A percentile compares a stretch with the other conserved stretches of the same genome.
Conservation (phyloP, 1,140 invertebrate genomes). For the Bilobella aurantiaca region DNA sequence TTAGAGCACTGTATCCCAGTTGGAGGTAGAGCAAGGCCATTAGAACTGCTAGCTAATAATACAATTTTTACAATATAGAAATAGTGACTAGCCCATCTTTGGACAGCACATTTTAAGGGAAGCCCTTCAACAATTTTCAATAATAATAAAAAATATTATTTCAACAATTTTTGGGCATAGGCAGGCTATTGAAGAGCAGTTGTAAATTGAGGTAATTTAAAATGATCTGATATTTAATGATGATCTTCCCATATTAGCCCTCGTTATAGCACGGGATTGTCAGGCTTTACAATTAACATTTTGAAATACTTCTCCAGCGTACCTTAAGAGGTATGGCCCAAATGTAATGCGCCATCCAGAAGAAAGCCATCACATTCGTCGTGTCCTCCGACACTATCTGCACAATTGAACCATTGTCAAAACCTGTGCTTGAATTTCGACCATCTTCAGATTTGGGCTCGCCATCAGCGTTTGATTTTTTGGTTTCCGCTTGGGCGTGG, state of each 20-base stretch:
- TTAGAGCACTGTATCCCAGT: slow-evolving; percentile 64
- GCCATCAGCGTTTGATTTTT: neutral
- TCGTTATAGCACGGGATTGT: neutral
- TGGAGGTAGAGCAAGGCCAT: slow-evolving; percentile 63
- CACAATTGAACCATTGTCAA: slow-evolving; percentile 57
- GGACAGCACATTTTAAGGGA: no score
- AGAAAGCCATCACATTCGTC: slow-evolving; percentile 68
- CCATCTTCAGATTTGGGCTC: neutral
- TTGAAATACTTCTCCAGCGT: slow-evolving; percentile 29
- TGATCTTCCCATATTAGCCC: no score
- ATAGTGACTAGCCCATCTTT: no score
- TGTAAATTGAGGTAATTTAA: no score
- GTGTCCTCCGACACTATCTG: slow-evolving; percentile 74
- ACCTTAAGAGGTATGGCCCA: slow-evolving; percentile 80
- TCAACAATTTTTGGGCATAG: no score
- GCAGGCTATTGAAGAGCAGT: no score
- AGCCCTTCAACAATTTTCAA: no score
- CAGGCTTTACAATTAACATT: neutral
- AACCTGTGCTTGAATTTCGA: slow-evolving; percentile 37
- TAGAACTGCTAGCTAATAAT: slow-evolving; percentile 61
- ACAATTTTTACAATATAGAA: no score
- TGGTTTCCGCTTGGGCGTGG: neutral
- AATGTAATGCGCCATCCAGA: slow-evolving; percentile 71
- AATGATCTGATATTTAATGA: no score
- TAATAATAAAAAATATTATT: no score